A percentile compares a stretch with the other conserved stretches of the same genome.
These are phyloP conservation scores for Notothenia rossii DNA, from an alignment of 2,113 vertebrate genomes.

Conservation along the genomic window DNA sequence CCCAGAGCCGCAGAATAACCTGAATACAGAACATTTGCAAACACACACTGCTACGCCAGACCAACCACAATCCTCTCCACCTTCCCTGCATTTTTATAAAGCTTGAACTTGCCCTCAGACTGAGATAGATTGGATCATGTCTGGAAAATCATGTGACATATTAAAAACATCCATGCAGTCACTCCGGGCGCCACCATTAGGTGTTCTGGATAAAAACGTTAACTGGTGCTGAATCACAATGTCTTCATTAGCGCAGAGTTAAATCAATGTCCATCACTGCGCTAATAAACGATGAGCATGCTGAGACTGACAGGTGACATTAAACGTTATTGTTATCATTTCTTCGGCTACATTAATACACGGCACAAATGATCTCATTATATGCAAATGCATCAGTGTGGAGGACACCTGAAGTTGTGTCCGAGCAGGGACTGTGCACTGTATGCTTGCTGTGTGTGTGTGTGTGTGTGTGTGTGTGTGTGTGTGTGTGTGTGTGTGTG, in stretches of 20 bases:
- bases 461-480: constrained; percentile 20
- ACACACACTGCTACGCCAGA: background rate
- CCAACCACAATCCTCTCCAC: constrained; percentile 1
- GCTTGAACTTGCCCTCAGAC: constrained; percentile 40
- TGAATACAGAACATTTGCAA: background rate
- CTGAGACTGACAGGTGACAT: constrained; percentile 75
- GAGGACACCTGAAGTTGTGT: constrained; percentile 35
- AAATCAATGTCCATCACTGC: constrained; percentile 62
- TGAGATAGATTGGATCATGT: constrained; percentile 68
- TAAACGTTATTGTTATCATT: constrained; percentile 65
- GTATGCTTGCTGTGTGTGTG: background rate
- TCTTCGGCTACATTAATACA: constrained; percentile 54
- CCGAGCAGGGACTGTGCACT: background rate
- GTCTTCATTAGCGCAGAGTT: constrained; percentile 67
- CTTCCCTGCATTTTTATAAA: constrained; percentile 36
- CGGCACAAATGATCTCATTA: constrained; percentile 73
- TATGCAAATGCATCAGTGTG: constrained; percentile 59
- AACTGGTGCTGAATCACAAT: constrained; percentile 71
- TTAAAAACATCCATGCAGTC: constrained; percentile 71
- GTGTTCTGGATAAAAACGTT: constrained; percentile 55
- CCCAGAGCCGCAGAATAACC: constrained; percentile 11
- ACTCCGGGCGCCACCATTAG: constrained; percentile 62
- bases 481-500: constrained; percentile 30
- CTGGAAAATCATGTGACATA: constrained; percentile 72
- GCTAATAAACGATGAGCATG: constrained; percentile 75